These are phyloP conservation scores for Scaptomyza graminum DNA, from an alignment of 1,140 invertebrate species.

Conservation along the genomic window DNA sequence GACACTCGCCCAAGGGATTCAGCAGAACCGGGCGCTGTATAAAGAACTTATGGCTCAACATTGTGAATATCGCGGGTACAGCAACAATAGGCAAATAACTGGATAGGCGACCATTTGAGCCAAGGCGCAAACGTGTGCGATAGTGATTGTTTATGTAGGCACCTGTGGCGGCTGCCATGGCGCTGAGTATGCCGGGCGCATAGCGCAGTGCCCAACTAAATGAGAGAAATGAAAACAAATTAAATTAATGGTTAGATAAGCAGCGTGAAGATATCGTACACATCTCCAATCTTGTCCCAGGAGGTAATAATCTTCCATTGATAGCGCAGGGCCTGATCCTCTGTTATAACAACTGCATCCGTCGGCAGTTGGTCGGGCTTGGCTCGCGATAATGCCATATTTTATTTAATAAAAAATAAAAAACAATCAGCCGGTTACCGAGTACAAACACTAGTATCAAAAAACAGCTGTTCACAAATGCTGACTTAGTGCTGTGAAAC, in stretches of 20 bases:
- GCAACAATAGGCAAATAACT: conserved; percentile 84
- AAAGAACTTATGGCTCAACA: conserved; percentile 83
- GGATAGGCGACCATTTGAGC: conserved; percentile 76
- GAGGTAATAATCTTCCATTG: conserved; percentile 83
- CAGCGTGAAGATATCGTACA: conserved; percentile 69
- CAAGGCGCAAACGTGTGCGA: conserved; percentile 75
- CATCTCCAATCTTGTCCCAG: conserved; percentile 83
- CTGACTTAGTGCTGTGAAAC: conserved; percentile 25
- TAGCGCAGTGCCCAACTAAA: conserved; percentile 83
- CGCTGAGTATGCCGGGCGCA: conserved; percentile 69
- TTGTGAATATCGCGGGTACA: conserved; percentile 81
- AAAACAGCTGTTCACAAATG: conserved; percentile 39
- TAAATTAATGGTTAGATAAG: conserved; percentile 56
- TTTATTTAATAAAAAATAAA: conserved; percentile 30
- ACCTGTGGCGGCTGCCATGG: conserved; percentile 69
- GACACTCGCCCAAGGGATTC: conserved; percentile 76
- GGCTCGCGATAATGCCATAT: conserved; percentile 61
- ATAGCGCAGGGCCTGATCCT: conserved; percentile 83
- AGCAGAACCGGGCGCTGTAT: conserved; percentile 80
- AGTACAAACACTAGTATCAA: neutral
- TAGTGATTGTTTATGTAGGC: conserved; percentile 84
- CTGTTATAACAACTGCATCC: conserved; percentile 83
- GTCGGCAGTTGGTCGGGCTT: conserved; percentile 62
- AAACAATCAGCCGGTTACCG: neutral
- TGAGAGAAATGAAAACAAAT: conserved; percentile 7